Evolutionary conservation across 2,888 invertebrate species (phyloP).

Genomic region (Rhimphoctona megacephalus): DNA sequence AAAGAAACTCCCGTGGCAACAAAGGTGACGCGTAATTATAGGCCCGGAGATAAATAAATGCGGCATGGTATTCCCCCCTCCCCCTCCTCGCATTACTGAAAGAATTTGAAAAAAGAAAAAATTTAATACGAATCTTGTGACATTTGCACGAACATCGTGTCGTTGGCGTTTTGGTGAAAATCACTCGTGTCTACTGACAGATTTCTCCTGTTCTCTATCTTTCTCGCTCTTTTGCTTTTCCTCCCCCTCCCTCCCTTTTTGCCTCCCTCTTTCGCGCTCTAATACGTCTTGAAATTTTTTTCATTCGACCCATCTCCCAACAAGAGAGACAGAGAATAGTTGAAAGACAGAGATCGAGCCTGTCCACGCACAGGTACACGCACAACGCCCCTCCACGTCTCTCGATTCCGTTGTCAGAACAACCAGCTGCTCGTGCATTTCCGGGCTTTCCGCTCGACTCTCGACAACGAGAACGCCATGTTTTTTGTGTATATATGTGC

Average conservation of each 20-base stretch:
- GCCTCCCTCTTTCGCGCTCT: slow-evolving; percentile 26
- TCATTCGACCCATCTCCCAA: slow-evolving; percentile 50
- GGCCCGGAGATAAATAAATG: slow-evolving; percentile 38
- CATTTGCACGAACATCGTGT: slow-evolving; percentile 51
- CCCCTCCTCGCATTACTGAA: background rate
- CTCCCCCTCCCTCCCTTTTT: slow-evolving; percentile 24
- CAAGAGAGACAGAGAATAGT: slow-evolving; percentile 35
- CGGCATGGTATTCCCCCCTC: background rate
- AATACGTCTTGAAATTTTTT: slow-evolving; percentile 45
- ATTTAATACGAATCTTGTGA: slow-evolving; percentile 57
- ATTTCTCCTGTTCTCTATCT: slow-evolving; percentile 52
- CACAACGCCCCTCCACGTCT: slow-evolving; percentile 68
- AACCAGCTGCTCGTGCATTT: slow-evolving; percentile 71
- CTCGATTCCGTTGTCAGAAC: slow-evolving; percentile 60
- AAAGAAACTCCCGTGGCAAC: slow-evolving; percentile 58
- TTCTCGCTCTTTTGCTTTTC: slow-evolving; percentile 32
- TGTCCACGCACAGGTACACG: slow-evolving; percentile 67
- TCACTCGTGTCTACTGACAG: slow-evolving; percentile 62
- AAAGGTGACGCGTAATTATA: slow-evolving; percentile 61
- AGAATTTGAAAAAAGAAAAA: background rate
- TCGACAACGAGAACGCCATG: slow-evolving; percentile 56
- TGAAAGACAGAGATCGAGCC: slow-evolving; percentile 40
- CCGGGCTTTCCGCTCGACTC: slow-evolving; percentile 49
- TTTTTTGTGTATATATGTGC: slow-evolving; percentile 45
- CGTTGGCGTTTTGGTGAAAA: slow-evolving; percentile 51